A percentile compares a stretch with the other conserved stretches of the same genome.
Conservation (phyloP, 2,888 invertebrate genomes). For the Athalia cordata region DNA sequence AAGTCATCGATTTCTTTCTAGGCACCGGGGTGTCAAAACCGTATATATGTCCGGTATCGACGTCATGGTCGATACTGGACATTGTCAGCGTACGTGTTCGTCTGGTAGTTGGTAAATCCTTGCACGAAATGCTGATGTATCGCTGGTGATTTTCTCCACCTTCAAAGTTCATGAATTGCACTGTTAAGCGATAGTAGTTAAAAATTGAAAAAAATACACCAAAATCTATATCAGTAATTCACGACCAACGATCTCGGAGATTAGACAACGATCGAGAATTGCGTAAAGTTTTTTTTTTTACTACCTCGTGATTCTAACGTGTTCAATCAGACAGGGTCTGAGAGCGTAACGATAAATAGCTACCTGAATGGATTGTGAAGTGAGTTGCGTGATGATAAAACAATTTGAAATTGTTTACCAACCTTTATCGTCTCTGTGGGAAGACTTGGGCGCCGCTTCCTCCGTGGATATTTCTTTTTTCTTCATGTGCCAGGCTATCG, state of each 20-base stretch:
- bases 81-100: slow-evolving; percentile 55
- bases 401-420: not conserved
- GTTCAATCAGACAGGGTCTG: not conserved
- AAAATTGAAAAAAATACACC: not conserved
- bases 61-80: slow-evolving; percentile 67
- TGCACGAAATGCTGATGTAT: slow-evolving; percentile 38
- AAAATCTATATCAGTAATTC: too few species aligned
- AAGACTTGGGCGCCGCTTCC: slow-evolving; percentile 12
- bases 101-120: slow-evolving; percentile 49
- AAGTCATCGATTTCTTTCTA: slow-evolving; percentile 58
- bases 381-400: not conserved
- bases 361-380: not conserved
- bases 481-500: slow-evolving; percentile 81
- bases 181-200: not conserved
- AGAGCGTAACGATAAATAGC: too few species aligned
- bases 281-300: not conserved
- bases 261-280: not conserved
- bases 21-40: slow-evolving; percentile 72
- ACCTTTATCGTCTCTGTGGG: slow-evolving; percentile 11
- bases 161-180: not conserved
- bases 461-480: slow-evolving; percentile 48
- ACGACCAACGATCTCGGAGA: too few species aligned
- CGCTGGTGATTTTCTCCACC: not conserved
- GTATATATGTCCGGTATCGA: slow-evolving; percentile 71
- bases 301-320: not conserved